Evolutionary conservation across 2,888 invertebrate species (phyloP).

Genomic region (Sesamia inferens): DNA sequence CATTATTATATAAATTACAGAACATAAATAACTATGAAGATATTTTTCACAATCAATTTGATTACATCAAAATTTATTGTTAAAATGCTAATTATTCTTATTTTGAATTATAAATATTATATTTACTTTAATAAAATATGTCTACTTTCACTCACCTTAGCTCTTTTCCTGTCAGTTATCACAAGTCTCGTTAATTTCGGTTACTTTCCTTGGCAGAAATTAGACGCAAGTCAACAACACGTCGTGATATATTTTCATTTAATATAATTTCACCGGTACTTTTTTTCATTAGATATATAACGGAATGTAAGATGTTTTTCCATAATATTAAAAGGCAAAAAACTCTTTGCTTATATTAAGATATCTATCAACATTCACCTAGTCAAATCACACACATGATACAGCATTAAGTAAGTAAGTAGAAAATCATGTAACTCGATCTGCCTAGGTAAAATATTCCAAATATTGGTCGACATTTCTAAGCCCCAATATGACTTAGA

Average conservation of each 20-base stretch:
- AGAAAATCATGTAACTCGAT: conserved; percentile 8
- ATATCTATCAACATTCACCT: neutral
- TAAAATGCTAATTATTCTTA: too few relatives aligned
- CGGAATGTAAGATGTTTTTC: neutral
- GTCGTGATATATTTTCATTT: neutral
- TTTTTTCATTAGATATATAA: too few relatives aligned
- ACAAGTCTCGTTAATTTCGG: neutral
- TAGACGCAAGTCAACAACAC: neutral
- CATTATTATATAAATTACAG: too few relatives aligned
- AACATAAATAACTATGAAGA: neutral
- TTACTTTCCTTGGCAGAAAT: neutral
- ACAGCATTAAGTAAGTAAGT: conserved; percentile 6
- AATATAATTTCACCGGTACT: neutral
- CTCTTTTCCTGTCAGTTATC: too few relatives aligned
- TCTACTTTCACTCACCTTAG: neutral
- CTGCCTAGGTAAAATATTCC: neutral
- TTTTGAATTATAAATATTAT: neutral
- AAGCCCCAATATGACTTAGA: neutral
- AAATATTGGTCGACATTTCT: conserved; percentile 2
- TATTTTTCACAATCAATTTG: neutral
- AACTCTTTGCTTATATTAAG: neutral
- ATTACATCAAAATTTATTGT: neutral
- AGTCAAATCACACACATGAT: neutral
- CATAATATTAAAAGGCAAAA: neutral
- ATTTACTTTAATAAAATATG: neutral